Evolutionary conservation across 2,113 vertebrate species (phyloP), one percentile per base, ranked within the genome.

Genomic region (Silurus meridionalis): DNA sequence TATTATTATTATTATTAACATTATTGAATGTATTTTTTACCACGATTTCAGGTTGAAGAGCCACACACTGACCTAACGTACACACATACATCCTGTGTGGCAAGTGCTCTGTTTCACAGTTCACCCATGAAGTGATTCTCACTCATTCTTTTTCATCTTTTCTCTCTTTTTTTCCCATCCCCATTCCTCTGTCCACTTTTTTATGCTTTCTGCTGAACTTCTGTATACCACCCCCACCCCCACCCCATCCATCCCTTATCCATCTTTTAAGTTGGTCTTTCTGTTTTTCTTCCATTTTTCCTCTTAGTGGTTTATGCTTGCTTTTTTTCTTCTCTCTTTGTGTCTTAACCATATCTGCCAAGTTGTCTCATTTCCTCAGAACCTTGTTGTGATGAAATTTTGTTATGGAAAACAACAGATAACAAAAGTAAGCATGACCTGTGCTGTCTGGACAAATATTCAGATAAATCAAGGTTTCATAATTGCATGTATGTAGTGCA

Each of bases 161-260:
- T 79, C 71, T 86, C 50, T 88, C 53, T 90, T 85, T 46, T 88
- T 72, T 88, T 86, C 85, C 89, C 86, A 89, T 90, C 75, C 87
- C 88, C 48, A 84, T 89, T 55, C 64, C 83, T 85, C 88, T 71
- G 63, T 64, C 69, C 67, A 82, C 69, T 64, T 87, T 61, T 37
- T 37, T 69, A 37, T 23, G 11, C 52, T 28, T 3, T 80, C 77
- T 3, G 6, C 13, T 25, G 10, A 57, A 14, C 55, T 72, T 37
- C 25, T 50, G 48, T 37, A 28, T 37, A 28, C 66, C 3, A 66
- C 64, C 23, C 82, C 52, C 66, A 50, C 75, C 71, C 63, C 74
- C 58, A 14, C 23, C 28, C 83, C 82, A 79, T 23, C 61, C 46
- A 77, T 77, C 46, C 52, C 74, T 77, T 84, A 61, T 87, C 84